phyloP scores from a whole-genome alignment of 2,113 vertebrate species.

The Leuciscus idus region DNA sequence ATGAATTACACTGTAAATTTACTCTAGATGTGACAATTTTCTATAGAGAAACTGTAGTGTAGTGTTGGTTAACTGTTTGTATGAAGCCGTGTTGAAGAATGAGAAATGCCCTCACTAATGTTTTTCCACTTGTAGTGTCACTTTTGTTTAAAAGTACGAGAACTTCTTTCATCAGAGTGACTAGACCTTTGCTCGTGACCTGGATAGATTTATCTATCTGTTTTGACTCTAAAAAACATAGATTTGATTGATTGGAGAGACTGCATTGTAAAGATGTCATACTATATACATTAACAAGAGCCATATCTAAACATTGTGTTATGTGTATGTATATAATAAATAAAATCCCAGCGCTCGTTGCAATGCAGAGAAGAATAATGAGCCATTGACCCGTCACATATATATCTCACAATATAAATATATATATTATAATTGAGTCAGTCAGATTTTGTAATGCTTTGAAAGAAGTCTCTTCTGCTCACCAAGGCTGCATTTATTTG shows the following conservation, averaged over 20 bases:
- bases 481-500: background rate
- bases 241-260: background rate
- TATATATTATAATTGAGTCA: too few species aligned
- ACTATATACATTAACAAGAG: background rate
- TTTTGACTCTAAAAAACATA: constrained; percentile 1
- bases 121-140: background rate
- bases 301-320: constrained; percentile 18
- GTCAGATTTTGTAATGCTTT: too few species aligned
- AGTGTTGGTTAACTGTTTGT: background rate
- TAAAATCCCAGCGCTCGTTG: background rate
- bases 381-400: background rate
- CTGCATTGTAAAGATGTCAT: background rate
- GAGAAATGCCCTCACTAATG: background rate
- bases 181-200: background rate
- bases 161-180: background rate
- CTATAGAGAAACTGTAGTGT: background rate
- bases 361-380: background rate
- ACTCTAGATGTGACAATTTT: background rate
- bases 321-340: background rate
- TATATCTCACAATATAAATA: too few species aligned
- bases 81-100: background rate
- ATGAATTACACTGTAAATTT: background rate
- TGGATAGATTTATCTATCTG: constrained; percentile 12
- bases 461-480: background rate
- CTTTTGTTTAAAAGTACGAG: background rate